phyloP scores from a whole-genome alignment of 2,113 vertebrate genomes.

The Scytalopus superciliaris region DNA sequence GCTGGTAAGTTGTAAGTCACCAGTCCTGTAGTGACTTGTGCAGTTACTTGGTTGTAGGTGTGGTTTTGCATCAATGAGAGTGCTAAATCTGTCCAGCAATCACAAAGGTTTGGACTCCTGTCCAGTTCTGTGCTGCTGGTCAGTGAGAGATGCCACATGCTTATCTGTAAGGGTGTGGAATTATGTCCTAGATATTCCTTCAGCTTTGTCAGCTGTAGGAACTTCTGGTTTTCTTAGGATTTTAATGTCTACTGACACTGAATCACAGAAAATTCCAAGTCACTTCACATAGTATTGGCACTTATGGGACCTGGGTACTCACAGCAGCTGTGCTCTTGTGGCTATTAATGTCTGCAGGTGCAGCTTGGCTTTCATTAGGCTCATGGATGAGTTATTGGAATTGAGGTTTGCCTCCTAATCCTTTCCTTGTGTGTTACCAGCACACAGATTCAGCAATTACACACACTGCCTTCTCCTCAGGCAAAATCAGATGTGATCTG shows the following conservation, averaged over 20 bases:
- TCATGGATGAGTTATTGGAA: background rate
- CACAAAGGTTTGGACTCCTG: background rate
- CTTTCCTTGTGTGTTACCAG: background rate
- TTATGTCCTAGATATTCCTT: background rate
- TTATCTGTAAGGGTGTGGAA: background rate
- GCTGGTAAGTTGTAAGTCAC: background rate
- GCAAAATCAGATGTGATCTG: background rate
- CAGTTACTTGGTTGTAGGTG: background rate
- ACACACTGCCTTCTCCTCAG: background rate
- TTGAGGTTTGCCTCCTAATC: background rate
- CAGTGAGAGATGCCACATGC: rapidly evolving
- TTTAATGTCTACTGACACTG: background rate
- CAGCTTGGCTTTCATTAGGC: background rate
- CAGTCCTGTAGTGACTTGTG: background rate
- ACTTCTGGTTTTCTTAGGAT: background rate
- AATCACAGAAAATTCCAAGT: background rate
- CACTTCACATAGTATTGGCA: background rate
- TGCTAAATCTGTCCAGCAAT: background rate
- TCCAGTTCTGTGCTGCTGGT: background rate
- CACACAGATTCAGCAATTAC: background rate
- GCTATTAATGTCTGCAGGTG: background rate
- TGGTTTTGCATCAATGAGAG: background rate
- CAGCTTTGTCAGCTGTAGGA: background rate
- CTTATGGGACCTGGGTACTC: background rate
- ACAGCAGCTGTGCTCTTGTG: background rate